Evolutionary conservation across 2,888 invertebrate genomes (phyloP), one percentile per base, ranked within the genome.

Genomic region (Choristoneura rosaceana): DNA sequence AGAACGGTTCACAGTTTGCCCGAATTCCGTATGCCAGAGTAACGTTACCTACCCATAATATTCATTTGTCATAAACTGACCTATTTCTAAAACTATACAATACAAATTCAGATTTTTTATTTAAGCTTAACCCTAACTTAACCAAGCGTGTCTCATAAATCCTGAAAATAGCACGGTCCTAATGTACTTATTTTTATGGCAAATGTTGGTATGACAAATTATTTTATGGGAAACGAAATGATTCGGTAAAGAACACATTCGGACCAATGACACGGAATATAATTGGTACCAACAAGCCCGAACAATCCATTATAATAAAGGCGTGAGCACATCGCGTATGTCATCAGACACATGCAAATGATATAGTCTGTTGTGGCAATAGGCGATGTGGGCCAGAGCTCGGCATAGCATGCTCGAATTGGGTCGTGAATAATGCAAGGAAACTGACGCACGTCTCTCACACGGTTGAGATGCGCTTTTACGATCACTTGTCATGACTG

Each of bases 381-480:
- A 59, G 5, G 12, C 10, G 45, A 67, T 67, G 66, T 67, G 58
- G 66, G 59, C 10, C 58, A 59, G 12, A 15, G 33, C 33, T 25
- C 43, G 41, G 66, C 63, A 63, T 34, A 64, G 63, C 64, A 64
- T 64, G 66, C 58, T 59, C 66, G 25, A 64, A 45, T 47, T 64
- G 55, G 70, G 70, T 70, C 70, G 70, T 70, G 70, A 64, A 38
- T 63, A 59, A 67, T 59, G 58, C 45, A 63, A 59, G 45, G 50
- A 52, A 17, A 62, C 62, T 34, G 45, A 55, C 55, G 25, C 10
- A 55, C 55, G 55, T 64, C 59, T 64, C 59, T 64, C 64, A 70
- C 70, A 70, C 64, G 70, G 59, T 70, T 59, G 70, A 70, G 70
- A 70, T 70, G 70, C 70, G 47, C 64, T 64, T 45, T 58, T 63